A percentile compares a stretch with the other conserved stretches of the same genome.
Evolutionary conservation across 2,888 invertebrate species (phyloP).

Genomic region (Orchesellides sinensis): DNA sequence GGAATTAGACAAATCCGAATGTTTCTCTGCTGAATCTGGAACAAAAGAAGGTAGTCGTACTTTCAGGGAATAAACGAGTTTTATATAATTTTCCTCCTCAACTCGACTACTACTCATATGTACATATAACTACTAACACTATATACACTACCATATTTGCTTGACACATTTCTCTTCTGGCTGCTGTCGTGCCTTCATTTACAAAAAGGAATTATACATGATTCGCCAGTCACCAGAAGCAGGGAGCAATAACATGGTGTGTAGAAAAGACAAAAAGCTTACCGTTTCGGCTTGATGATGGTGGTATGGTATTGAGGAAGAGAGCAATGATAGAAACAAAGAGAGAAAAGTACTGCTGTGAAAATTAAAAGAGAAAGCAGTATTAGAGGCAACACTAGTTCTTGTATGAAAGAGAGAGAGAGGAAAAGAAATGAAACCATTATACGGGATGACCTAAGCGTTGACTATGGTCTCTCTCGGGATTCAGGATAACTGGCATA

Average conservation of each 20-base stretch:
- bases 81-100: constrained; percentile 11
- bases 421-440: constrained; percentile 60
- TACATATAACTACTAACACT: too few relatives aligned
- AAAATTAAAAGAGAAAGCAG: constrained; percentile 54
- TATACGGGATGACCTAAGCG: constrained; percentile 66
- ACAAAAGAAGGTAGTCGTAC: not conserved
- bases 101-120: not conserved
- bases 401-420: constrained; percentile 40
- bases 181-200: constrained; percentile 39
- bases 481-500: constrained; percentile 66
- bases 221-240: constrained; percentile 17
- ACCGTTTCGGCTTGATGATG: not conserved
- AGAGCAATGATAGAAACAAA: constrained; percentile 49
- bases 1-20: constrained; percentile 33
- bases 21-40: constrained; percentile 34
- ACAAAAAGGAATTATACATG: constrained; percentile 44
- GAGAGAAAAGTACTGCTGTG: constrained; percentile 4
- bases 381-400: constrained; percentile 29
- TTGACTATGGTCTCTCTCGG: constrained; percentile 66
- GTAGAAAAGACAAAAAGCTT: not conserved
- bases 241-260: not conserved
- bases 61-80: constrained; percentile 46
- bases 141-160: not conserved
- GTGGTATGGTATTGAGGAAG: not conserved
- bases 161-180: constrained; percentile 30